These are phyloP conservation scores for Drosophila novamexicana DNA, from an alignment of 1,140 invertebrate species.

Conservation along the genomic window DNA sequence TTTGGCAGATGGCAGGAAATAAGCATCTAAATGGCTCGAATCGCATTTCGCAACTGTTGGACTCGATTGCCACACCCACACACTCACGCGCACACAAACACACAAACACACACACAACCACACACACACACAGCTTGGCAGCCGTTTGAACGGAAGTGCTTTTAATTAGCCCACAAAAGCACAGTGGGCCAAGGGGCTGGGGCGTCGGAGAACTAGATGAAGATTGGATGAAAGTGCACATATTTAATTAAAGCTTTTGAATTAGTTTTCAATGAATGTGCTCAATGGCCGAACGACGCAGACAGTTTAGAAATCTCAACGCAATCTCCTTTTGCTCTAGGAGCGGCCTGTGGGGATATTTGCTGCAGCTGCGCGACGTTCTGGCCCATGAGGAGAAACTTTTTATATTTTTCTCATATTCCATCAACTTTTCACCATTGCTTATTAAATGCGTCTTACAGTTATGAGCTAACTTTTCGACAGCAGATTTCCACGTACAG, in stretches of 20 bases:
- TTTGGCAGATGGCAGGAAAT: slow-evolving; percentile 42
- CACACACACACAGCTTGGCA: slow-evolving; percentile 9
- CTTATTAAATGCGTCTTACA: slow-evolving; percentile 50
- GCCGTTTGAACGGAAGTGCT: slow-evolving; percentile 37
- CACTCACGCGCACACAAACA: neutral
- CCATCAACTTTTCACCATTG: slow-evolving; percentile 27
- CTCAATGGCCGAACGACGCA: neutral
- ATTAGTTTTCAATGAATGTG: slow-evolving; percentile 59
- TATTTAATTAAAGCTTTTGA: slow-evolving; percentile 66
- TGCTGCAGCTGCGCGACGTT: slow-evolving; percentile 15
- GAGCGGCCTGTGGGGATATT: slow-evolving; percentile 7
- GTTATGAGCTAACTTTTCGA: slow-evolving; percentile 40
- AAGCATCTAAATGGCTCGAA: slow-evolving; percentile 41
- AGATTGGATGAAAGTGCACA: slow-evolving; percentile 20
- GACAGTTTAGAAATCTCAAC: neutral
- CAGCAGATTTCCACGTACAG: slow-evolving; percentile 20
- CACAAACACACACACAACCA: neutral
- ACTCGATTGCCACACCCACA: slow-evolving; percentile 7
- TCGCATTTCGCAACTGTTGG: slow-evolving; percentile 19
- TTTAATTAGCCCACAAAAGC: slow-evolving; percentile 65
- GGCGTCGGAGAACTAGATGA: neutral
- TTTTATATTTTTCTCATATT: slow-evolving; percentile 21
- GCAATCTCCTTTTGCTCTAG: neutral
- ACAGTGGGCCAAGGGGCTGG: slow-evolving; percentile 28
- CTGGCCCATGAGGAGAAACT: neutral